Percentiles rank a stretch among this genome's conserved stretches.
Conservation (phyloP, 2,888 invertebrate genomes). For the Nebria salina region DNA sequence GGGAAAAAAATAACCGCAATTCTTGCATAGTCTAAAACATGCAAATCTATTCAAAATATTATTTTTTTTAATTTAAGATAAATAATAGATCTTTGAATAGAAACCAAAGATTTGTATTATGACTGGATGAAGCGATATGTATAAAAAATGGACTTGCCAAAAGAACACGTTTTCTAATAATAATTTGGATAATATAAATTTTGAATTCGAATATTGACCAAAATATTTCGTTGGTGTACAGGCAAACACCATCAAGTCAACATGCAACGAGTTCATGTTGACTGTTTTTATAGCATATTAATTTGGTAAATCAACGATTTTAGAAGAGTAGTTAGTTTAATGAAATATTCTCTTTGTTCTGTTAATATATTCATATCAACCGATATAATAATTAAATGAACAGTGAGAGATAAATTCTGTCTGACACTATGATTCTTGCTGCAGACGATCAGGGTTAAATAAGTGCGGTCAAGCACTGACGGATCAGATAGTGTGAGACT, state of each 20-base stretch:
- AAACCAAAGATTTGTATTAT: not conserved
- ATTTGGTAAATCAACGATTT: not conserved
- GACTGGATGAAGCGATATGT: not conserved
- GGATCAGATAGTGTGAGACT: constrained; percentile 29
- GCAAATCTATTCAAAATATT: no score
- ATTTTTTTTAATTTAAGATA: not conserved
- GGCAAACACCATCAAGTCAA: not conserved
- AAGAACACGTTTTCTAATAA: not conserved
- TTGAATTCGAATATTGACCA: not conserved
- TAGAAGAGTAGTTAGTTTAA: not conserved
- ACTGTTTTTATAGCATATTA: not conserved
- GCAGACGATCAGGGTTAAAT: constrained; percentile 71
- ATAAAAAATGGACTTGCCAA: not conserved
- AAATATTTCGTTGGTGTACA: not conserved
- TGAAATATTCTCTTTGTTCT: not conserved
- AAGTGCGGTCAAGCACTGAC: constrained; percentile 38
- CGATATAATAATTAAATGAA: not conserved
- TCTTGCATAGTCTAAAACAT: no score
- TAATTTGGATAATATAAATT: not conserved
- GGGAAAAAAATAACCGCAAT: no score
- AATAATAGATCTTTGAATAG: not conserved
- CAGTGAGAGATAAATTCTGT: constrained; percentile 46
- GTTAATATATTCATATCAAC: not conserved
- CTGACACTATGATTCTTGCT: constrained; percentile 63
- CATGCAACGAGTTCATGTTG: not conserved